phyloP scores from a whole-genome alignment of 2,797 vertebrate genomes.

The Ibycter americanus region DNA sequence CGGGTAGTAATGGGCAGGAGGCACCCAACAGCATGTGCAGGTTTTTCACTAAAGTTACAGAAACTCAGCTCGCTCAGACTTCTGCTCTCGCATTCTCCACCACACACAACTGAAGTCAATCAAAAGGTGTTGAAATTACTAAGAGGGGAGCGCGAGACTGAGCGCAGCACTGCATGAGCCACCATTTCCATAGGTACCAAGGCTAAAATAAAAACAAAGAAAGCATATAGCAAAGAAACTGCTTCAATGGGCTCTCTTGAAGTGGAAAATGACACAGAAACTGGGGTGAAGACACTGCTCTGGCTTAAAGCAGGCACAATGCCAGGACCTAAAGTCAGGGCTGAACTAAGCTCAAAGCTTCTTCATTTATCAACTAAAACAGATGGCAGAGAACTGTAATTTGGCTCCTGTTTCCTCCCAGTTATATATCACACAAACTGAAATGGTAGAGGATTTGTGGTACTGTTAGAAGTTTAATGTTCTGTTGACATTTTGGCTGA shows the following conservation, averaged over 20 bases:
- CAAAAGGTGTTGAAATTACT: background rate
- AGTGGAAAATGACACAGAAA: background rate
- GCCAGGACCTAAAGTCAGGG: constrained; percentile 15
- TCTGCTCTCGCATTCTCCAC: background rate
- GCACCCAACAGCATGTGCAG: background rate
- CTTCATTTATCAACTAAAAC: constrained; percentile 54
- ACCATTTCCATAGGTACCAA: background rate
- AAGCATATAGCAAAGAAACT: background rate
- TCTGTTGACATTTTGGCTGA: constrained; percentile 9
- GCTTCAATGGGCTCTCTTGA: background rate
- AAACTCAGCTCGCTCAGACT: background rate
- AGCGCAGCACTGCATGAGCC: background rate
- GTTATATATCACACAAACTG: background rate
- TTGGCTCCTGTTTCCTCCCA: constrained; percentile 7
- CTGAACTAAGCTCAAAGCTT: background rate
- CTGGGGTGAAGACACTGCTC: background rate
- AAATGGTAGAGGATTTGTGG: background rate
- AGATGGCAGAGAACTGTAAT: constrained; percentile 23
- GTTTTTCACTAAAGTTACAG: background rate
- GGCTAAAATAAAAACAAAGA: background rate
- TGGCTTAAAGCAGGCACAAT: background rate
- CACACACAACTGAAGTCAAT: rapidly evolving
- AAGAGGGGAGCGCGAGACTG: background rate
- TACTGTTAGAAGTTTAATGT: background rate
- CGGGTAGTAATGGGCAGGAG: rapidly evolving